Conservation (phyloP, 2,888 invertebrate species). For the Xestia ashworthii region DNA sequence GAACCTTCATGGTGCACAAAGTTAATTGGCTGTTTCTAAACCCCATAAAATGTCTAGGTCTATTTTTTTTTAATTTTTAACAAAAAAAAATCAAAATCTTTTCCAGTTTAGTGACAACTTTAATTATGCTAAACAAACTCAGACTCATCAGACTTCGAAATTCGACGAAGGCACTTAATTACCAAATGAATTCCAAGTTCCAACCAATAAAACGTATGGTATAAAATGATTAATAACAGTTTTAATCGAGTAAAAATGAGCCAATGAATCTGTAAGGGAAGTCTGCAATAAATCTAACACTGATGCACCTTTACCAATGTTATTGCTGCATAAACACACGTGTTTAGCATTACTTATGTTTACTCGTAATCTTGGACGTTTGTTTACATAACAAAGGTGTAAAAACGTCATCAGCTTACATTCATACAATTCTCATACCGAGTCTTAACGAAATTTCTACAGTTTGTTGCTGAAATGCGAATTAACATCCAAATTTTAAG, state of each 20-base stretch:
- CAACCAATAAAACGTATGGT: background rate
- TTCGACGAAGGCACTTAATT: background rate
- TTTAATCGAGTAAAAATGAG: background rate
- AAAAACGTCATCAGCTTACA: slow-evolving; percentile 34
- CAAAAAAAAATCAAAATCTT: no score
- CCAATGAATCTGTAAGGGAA: background rate
- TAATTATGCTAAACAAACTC: background rate
- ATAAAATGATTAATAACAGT: background rate
- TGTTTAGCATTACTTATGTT: slow-evolving; percentile 45
- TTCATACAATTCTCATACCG: background rate
- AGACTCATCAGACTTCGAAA: background rate
- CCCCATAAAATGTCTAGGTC: background rate
- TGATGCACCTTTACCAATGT: slow-evolving; percentile 8
- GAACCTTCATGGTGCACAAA: background rate
- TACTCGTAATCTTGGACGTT: slow-evolving; percentile 41
- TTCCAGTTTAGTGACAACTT: background rate
- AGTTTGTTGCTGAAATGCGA: background rate
- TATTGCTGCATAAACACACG: slow-evolving; percentile 28
- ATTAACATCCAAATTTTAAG: background rate
- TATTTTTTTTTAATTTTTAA: no score
- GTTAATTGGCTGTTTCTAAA: background rate
- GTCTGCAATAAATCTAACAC: background rate
- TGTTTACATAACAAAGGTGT: slow-evolving; percentile 48
- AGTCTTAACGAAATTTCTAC: background rate
- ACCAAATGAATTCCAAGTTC: background rate